Evolutionary conservation across 2,888 invertebrate species (phyloP).

Genomic region (Latheticus oryzae): DNA sequence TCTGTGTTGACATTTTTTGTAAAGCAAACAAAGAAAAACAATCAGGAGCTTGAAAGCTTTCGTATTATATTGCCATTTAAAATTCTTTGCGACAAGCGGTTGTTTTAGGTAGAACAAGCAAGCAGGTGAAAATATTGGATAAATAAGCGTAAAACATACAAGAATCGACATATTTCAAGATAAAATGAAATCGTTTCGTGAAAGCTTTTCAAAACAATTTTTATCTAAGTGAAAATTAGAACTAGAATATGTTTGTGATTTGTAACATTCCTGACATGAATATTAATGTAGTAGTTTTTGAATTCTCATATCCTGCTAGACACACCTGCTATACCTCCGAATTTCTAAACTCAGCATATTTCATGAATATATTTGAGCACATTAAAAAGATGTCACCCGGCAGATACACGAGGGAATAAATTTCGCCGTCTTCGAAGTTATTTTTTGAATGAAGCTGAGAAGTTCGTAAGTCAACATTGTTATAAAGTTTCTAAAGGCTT

Average conservation of each 20-base stretch:
- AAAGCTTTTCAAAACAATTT: conserved; percentile 33
- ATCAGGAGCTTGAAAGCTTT: too few species aligned
- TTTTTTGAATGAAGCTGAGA: conserved; percentile 41
- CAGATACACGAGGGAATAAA: conserved; percentile 41
- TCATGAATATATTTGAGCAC: conserved; percentile 41
- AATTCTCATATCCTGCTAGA: conserved; percentile 28
- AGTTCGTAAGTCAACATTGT: conserved; percentile 44
- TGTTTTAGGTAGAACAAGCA: conserved; percentile 2
- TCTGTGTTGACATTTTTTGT: too few species aligned
- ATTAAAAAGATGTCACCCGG: conserved; percentile 41
- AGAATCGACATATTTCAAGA: conserved; percentile 27
- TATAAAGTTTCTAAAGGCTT: conserved; percentile 41
- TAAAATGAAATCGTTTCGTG: conserved; percentile 24
- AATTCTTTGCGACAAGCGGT: conserved; percentile 21
- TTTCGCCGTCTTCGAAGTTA: conserved; percentile 34
- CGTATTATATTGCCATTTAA: too few species aligned
- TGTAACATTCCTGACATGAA: conserved; percentile 36
- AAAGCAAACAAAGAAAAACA: too few species aligned
- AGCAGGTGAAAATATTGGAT: conserved; percentile 35
- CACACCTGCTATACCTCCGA: conserved; percentile 36
- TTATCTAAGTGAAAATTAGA: conserved; percentile 13
- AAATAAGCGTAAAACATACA: conserved; percentile 30
- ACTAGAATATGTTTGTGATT: too few species aligned
- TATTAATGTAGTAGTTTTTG: conserved; percentile 37
- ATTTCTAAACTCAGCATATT: conserved; percentile 39